Evolutionary conservation across 1,140 invertebrate species (phyloP).

Genomic region (Drosophila kohkoa): DNA sequence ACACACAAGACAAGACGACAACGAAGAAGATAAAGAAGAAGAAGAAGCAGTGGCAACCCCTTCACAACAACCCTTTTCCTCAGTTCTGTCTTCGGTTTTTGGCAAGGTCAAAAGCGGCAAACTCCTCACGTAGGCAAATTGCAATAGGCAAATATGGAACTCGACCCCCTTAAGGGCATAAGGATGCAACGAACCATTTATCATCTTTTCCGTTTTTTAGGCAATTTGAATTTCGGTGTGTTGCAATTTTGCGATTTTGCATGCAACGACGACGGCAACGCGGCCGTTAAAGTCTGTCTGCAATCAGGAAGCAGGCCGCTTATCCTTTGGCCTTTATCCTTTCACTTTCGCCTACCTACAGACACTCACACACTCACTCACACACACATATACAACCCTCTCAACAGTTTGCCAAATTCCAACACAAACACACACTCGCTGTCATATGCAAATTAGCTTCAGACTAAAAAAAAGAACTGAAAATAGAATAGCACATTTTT

Average conservation of each 20-base stretch:
- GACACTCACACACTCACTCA: slow-evolving; percentile 37
- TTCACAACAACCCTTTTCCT: slow-evolving; percentile 22
- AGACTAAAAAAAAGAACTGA: slow-evolving; percentile 60
- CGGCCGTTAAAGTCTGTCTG: slow-evolving; percentile 56
- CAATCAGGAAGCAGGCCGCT: slow-evolving; percentile 43
- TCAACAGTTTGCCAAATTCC: slow-evolving; percentile 76
- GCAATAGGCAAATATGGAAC: slow-evolving; percentile 56
- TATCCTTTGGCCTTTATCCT: slow-evolving; percentile 68
- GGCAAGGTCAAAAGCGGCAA: slow-evolving; percentile 62
- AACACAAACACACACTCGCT: slow-evolving; percentile 55
- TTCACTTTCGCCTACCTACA: slow-evolving; percentile 78
- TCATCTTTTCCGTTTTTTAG: slow-evolving; percentile 59
- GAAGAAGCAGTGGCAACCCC: slow-evolving; percentile 45
- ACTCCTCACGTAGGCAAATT: slow-evolving; percentile 59
- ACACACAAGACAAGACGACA: slow-evolving; percentile 52
- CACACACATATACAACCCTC: slow-evolving; percentile 4
- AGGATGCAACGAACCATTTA: slow-evolving; percentile 70
- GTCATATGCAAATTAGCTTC: slow-evolving; percentile 77
- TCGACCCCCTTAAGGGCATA: neutral
- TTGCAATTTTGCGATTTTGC: slow-evolving; percentile 72
- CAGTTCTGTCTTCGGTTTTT: neutral
- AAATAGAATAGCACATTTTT: slow-evolving; percentile 44
- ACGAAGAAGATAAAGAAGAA: neutral
- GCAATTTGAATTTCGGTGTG: slow-evolving; percentile 32
- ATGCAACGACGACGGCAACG: slow-evolving; percentile 47